These are phyloP conservation scores for Ctenosaura bakeri DNA, from an alignment of 2,797 vertebrate species.

Conservation along the genomic window DNA sequence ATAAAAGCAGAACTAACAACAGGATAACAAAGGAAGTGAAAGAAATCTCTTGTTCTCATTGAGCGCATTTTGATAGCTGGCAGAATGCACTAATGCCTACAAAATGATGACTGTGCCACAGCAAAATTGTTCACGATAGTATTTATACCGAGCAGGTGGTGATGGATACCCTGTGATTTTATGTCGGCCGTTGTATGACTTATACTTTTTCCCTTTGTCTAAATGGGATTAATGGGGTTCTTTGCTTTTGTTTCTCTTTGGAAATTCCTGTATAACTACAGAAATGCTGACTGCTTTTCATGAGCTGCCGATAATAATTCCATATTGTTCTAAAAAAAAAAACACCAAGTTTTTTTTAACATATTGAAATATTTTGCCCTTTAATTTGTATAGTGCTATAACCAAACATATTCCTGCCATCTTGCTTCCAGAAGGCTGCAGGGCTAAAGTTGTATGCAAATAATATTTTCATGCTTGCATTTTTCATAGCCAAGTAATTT, in stretches of 20 bases:
- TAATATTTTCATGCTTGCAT: background rate
- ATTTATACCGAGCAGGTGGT: constrained; percentile 22
- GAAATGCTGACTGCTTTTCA: background rate
- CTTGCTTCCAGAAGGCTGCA: background rate
- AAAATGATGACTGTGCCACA: background rate
- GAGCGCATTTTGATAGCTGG: constrained; percentile 24
- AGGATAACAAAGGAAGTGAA: accelerated
- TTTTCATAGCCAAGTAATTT: constrained; percentile 8
- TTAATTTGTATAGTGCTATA: background rate
- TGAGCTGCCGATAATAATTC: background rate
- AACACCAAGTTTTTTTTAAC: background rate
- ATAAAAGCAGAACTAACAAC: background rate
- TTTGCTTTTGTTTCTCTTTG: background rate
- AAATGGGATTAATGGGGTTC: background rate
- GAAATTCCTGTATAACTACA: background rate
- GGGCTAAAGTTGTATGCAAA: constrained; percentile 12
- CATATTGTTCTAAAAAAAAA: background rate
- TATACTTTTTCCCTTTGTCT: background rate
- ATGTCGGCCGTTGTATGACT: background rate
- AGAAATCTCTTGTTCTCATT: background rate
- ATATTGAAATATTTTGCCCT: background rate
- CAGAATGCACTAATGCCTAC: background rate
- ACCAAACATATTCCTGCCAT: background rate
- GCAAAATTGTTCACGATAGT: background rate
- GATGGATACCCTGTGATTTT: background rate